Base-by-base conservation (phyloP, 2,113 vertebrate genomes). In the Zosterops pallidus region DNA sequence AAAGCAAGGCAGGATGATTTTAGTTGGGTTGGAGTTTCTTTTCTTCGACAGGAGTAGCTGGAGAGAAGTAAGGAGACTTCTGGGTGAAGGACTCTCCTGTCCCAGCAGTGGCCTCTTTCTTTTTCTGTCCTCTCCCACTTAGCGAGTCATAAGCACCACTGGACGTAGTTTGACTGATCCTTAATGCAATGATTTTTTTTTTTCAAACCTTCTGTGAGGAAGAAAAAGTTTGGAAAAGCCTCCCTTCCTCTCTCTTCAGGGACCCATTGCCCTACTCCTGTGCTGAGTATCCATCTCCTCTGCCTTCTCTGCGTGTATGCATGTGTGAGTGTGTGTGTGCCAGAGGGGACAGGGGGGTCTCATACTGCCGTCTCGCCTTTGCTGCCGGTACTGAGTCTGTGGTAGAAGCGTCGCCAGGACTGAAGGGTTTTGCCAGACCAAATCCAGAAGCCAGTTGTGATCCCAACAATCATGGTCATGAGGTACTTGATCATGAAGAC, bases 311-410 rank as follows among this genome's bases (percentile, higher is more conserved):
- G 55, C 5, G 1, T 64, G 52, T 56, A 37, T 91, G 92, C 62
- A 7, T 87, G 64, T 13, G 5, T 94, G 67, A 29, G 39, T 77
- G 80, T 72, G 81, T 60, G 85, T 7, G 69, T 5, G 52, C 64
- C 80, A 81, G 64, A 85, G 52, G 67, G 75, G 71, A 35, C 16
- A 1, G 46, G 31, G 35, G 56, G 19, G 29, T 35, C 95, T 99
- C 97, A 99, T 98, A 99, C 99, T 4, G 99, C 99, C 0, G 99
- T 99, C 97, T 99, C 99, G n/a, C 99, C 99, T 63, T 99, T 99
- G 97, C 98, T 99, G 81, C 98, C 98, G 6, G 98, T 99, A 97
- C 98, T 98, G 26, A 99, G 98, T 97, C 98, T 98, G 69, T 98
- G 98, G 95, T 98, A 99, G 96, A 99, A 99, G 82, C 97, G 97